Conservation (phyloP, 2,113 vertebrate species). For the Oceanites oceanicus region DNA sequence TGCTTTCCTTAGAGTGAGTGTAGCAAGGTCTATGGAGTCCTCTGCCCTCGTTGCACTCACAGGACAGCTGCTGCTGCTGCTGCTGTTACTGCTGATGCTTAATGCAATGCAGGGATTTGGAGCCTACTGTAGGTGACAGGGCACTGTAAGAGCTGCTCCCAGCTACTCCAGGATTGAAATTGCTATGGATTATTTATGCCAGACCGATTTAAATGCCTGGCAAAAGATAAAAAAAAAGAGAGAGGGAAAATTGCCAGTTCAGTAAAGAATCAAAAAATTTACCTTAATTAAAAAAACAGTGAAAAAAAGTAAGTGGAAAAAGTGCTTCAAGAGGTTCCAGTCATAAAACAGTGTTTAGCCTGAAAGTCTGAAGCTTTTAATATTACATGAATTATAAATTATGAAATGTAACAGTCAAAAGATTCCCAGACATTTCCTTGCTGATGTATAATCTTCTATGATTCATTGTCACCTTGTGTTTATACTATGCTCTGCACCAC, state of each 20-base stretch:
- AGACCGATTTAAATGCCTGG: neutral
- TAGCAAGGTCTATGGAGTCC: neutral
- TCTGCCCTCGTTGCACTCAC: neutral
- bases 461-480: neutral
- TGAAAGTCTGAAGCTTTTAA: neutral
- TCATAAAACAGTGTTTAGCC: neutral
- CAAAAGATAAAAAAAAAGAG: neutral
- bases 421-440: neutral
- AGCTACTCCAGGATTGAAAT: neutral
- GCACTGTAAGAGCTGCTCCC: neutral
- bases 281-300: neutral
- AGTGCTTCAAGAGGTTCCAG: neutral
- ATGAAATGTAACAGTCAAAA: neutral
- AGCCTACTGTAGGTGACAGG: neutral
- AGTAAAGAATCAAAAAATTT: neutral
- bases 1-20: accelerated
- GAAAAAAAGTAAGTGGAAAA: neutral
- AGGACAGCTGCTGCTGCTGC: neutral
- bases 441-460: neutral
- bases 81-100: neutral
- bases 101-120: neutral
- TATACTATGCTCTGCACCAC: neutral
- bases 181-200: neutral
- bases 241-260: neutral
- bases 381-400: neutral